phyloP scores from a whole-genome alignment of 2,113 vertebrate genomes.

The Sebastes schlegelii region DNA sequence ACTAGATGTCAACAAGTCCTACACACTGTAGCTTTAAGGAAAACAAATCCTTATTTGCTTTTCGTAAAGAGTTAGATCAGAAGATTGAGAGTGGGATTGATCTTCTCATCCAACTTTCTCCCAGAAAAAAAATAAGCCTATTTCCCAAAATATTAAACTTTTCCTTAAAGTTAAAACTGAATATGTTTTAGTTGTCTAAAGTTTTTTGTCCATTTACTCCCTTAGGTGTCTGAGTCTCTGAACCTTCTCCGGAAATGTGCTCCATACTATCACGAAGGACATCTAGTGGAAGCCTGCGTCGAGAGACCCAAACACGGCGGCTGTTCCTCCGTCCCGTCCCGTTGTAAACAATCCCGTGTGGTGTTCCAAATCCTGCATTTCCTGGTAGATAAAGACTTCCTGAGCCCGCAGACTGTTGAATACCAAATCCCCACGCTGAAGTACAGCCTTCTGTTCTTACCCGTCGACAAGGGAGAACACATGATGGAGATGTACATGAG shows the following conservation, averaged over 20 bases:
- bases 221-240: conserved; percentile 89
- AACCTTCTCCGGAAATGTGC: conserved; percentile 92
- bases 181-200: neutral
- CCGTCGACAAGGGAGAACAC: conserved; percentile 89
- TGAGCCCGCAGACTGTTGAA: conserved; percentile 93
- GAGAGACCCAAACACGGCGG: conserved; percentile 82
- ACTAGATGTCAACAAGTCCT: too few species aligned
- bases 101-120: neutral
- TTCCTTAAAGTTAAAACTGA: neutral
- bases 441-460: conserved; percentile 94
- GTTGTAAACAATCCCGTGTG: conserved; percentile 88
- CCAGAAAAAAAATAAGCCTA: neutral
- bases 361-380: conserved; percentile 96
- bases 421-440: conserved; percentile 98
- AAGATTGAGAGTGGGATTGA: neutral
- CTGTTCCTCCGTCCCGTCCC: conserved; percentile 91
- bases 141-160: neutral
- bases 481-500: conserved; percentile 95
- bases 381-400: conserved; percentile 95
- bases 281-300: conserved; percentile 87
- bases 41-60: too few species aligned
- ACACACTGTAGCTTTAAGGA: too few species aligned
- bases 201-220: conserved; percentile 1
- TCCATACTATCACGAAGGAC: conserved; percentile 90
- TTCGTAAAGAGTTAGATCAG: neutral